phyloP scores from a whole-genome alignment of 1,140 invertebrate species.

The Rhopalosiphum padi region DNA sequence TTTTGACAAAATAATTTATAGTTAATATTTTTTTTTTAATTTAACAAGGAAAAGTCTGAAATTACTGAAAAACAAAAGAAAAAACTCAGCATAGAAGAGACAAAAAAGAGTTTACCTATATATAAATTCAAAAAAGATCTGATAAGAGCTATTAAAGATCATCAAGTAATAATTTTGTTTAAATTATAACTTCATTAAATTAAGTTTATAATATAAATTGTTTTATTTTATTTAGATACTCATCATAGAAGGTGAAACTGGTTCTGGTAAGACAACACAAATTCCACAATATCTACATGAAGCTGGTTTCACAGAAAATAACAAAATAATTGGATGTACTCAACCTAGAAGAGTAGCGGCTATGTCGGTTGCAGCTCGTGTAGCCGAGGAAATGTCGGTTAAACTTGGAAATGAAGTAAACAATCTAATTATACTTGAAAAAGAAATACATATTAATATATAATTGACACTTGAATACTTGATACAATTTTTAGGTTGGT shows the following conservation, averaged over 20 bases:
- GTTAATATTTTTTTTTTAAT: constrained; percentile 33
- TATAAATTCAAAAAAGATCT: constrained; percentile 91
- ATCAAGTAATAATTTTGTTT: constrained; percentile 73
- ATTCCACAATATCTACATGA: constrained; percentile 97
- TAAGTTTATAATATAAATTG: constrained; percentile 4
- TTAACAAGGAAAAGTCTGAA: constrained; percentile 65
- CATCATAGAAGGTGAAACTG: constrained; percentile 98
- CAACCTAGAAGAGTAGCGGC: constrained; percentile 78
- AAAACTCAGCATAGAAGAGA: constrained; percentile 88
- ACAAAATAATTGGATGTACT: constrained; percentile 77
- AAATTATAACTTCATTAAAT: neutral
- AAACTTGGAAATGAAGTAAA: constrained; percentile 75
- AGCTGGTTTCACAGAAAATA: constrained; percentile 83
- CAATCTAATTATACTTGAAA: neutral
- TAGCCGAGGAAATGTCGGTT: constrained; percentile 75
- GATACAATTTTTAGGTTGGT: constrained; percentile 69
- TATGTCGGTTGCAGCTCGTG: constrained; percentile 79
- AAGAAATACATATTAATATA: neutral
- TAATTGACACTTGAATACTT: no score
- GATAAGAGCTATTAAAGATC: constrained; percentile 83
- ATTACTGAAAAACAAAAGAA: constrained; percentile 76
- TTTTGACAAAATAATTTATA: constrained; percentile 32
- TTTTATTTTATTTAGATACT: constrained; percentile 68
- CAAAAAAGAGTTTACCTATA: constrained; percentile 91
- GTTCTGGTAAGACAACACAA: constrained; percentile 98